Conservation (phyloP, 2,888 invertebrate species). For the Mythimna pallens region DNA sequence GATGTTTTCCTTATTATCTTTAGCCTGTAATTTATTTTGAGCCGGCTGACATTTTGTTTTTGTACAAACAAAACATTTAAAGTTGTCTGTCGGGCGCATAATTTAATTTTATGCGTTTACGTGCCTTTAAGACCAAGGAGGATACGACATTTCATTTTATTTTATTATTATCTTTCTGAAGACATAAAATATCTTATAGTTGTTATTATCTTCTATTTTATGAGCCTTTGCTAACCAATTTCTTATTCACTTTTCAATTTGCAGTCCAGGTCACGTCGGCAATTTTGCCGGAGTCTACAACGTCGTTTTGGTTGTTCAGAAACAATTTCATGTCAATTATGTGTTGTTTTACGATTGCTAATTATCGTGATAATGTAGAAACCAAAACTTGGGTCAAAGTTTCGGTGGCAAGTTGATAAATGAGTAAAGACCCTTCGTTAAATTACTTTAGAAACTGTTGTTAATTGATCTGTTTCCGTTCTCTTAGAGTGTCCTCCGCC, state of each 20-base stretch:
- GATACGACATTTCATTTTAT: constrained; percentile 25
- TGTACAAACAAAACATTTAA: constrained; percentile 46
- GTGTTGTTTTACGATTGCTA: constrained; percentile 15
- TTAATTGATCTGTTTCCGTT: constrained; percentile 47
- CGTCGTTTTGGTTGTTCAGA: not conserved
- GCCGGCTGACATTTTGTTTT: constrained; percentile 44
- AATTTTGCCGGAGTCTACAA: not conserved
- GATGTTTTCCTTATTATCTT: constrained; percentile 51
- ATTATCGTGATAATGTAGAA: constrained; percentile 27
- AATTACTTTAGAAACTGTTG: constrained; percentile 50
- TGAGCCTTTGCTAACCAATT: not conserved
- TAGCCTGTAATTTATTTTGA: constrained; percentile 45
- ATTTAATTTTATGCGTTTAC: constrained; percentile 65
- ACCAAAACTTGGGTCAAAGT: constrained; percentile 24
- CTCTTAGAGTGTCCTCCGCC: constrained; percentile 8
- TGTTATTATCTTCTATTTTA: not conserved
- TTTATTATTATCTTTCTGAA: constrained; percentile 5
- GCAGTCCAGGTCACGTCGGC: not conserved
- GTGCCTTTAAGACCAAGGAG: constrained; percentile 30
- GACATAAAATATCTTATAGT: not conserved
- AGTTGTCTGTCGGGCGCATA: constrained; percentile 55
- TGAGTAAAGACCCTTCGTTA: constrained; percentile 28
- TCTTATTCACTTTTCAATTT: not conserved
- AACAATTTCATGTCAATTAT: not conserved
- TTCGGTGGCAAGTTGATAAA: constrained; percentile 43